These are phyloP conservation scores for Aldabrachelys gigantea DNA, from an alignment of 2,113 vertebrate species.

Conservation along the genomic window DNA sequence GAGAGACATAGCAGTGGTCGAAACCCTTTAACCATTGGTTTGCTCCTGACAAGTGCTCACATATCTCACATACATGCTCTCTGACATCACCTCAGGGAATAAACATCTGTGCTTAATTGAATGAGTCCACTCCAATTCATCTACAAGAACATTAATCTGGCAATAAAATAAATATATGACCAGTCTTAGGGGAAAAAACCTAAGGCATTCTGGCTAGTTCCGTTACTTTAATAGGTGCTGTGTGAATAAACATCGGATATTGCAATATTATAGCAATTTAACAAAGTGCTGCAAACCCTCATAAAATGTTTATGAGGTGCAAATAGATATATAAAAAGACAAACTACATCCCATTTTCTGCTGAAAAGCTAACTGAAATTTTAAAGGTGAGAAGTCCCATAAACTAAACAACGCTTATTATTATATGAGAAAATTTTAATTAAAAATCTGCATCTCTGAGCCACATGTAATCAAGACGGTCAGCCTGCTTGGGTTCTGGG, in stretches of 20 bases:
- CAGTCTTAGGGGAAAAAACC: background rate
- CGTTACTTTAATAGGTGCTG: background rate
- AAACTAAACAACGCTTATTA: background rate
- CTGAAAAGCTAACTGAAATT: conserved; percentile 26
- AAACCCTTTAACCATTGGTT: background rate
- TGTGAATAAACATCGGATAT: background rate
- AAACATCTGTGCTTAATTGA: background rate
- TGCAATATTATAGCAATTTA: background rate
- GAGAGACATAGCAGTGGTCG: accelerated
- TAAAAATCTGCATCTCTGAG: conserved; percentile 3
- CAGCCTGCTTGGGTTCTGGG: background rate
- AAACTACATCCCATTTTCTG: background rate
- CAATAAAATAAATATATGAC: background rate
- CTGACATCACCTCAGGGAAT: background rate
- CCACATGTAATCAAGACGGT: background rate
- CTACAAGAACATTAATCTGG: background rate
- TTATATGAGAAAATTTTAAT: background rate
- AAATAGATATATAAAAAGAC: conserved; percentile 16
- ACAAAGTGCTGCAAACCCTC: conserved; percentile 29
- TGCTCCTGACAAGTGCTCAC: background rate
- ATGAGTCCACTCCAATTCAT: background rate
- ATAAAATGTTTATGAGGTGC: conserved; percentile 50
- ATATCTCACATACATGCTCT: background rate
- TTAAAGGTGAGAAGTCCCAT: conserved; percentile 28
- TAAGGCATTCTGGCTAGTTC: background rate